Evolutionary conservation across 2,888 invertebrate genomes (phyloP).

Genomic region (Dryadula phaetusa): DNA sequence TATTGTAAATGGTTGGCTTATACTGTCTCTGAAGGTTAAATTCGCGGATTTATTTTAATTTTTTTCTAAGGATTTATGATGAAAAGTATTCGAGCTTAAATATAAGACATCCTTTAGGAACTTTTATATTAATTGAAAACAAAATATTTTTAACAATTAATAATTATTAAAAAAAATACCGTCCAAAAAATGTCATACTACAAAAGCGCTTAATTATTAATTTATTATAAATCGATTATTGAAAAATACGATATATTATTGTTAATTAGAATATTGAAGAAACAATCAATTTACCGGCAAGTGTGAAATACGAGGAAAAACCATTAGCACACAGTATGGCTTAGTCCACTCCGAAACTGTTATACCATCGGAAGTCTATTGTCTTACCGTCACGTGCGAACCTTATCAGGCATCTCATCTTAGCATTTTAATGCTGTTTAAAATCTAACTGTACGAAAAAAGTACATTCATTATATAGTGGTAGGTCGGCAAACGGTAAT

Average conservation of each 20-base stretch:
- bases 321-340: not conserved
- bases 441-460: slow-evolving; percentile 78
- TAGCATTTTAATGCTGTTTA: slow-evolving; percentile 75
- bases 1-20: slow-evolving; percentile 50
- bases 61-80: slow-evolving; percentile 35
- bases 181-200: no score
- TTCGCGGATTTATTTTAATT: slow-evolving; percentile 31
- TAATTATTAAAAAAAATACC: no score
- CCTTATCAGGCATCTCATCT: slow-evolving; percentile 69
- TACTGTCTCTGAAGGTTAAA: slow-evolving; percentile 42
- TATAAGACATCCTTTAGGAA: slow-evolving; percentile 26
- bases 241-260: no score
- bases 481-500: slow-evolving; percentile 82
- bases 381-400: slow-evolving; percentile 25
- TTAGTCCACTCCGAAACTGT: not conserved
- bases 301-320: slow-evolving; percentile 7
- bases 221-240: no score
- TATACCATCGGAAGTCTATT: slow-evolving; percentile 22
- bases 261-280: not conserved
- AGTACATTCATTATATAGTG: slow-evolving; percentile 76
- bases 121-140: slow-evolving; percentile 16
- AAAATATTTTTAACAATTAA: no score
- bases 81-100: slow-evolving; percentile 26
- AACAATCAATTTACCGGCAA: not conserved
- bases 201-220: no score